These are phyloP conservation scores for Dipus sagitta DNA, from an alignment of 2,797 vertebrate genomes.

Conservation along the genomic window DNA sequence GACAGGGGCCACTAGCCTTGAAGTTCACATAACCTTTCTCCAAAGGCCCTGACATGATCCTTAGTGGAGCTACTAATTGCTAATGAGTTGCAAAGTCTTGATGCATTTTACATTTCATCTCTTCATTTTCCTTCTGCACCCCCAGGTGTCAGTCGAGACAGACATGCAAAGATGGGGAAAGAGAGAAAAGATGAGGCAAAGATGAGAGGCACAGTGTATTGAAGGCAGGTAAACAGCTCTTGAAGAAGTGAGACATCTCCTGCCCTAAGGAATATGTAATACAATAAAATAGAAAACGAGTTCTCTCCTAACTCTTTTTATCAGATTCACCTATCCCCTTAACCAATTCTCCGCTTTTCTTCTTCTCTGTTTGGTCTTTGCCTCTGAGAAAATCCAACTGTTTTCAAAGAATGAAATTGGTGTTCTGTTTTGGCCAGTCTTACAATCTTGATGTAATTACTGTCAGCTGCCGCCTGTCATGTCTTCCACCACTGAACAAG, in stretches of 20 bases:
- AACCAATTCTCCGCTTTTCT: slow-evolving; percentile 42
- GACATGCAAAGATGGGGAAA: not conserved
- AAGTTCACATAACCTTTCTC: slow-evolving; percentile 40
- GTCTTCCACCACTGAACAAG: slow-evolving; percentile 27
- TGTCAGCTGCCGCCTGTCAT: not conserved
- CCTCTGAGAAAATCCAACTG: slow-evolving; percentile 45
- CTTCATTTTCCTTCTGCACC: slow-evolving; percentile 42
- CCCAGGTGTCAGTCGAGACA: slow-evolving; percentile 57
- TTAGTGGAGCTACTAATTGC: slow-evolving; percentile 31
- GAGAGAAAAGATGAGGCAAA: slow-evolving; percentile 22
- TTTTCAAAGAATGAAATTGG: slow-evolving; percentile 49
- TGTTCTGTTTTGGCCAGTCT: not conserved
- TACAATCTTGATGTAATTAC: slow-evolving; percentile 46
- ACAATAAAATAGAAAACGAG: slow-evolving; percentile 65
- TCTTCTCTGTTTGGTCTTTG: slow-evolving; percentile 44
- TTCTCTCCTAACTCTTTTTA: slow-evolving; percentile 30
- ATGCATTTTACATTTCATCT: slow-evolving; percentile 50
- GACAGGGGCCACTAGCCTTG: not conserved
- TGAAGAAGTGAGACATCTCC: slow-evolving; percentile 52
- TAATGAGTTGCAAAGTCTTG: slow-evolving; percentile 34
- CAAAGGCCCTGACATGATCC: not conserved
- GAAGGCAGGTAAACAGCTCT: slow-evolving; percentile 40
- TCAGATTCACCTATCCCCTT: not conserved
- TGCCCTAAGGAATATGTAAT: slow-evolving; percentile 19
- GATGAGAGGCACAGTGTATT: slow-evolving; percentile 23